Base-by-base conservation (phyloP, 1,140 invertebrate genomes). In the Pomacea maculata region DNA sequence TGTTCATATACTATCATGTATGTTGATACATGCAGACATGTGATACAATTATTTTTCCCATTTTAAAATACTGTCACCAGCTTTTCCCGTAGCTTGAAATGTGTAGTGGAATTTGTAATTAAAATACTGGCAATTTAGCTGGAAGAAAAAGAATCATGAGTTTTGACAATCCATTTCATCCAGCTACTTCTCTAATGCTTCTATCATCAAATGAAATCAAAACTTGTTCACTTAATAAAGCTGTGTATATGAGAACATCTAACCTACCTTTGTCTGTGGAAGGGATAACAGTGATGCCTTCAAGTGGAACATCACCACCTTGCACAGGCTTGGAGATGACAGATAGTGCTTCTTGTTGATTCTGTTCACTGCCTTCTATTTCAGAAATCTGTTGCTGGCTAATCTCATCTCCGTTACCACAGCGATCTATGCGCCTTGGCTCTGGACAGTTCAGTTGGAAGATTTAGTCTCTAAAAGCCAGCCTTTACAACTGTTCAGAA, bases 221-320 rank as follows among this genome's bases (percentile, higher is more conserved):
- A 70, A 70, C 12, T 70, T 70, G 11, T 70, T 12, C 11, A 45
- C 68, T 14, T 45, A 12, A 70, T 45, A 21, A 21, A 70, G 34
- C 12, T 14, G 1, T 17, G 21, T 12, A 70, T 45, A 11, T 70
- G 10, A 21, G 52, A 45, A 25, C 21, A 14, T 54, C n/a, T 52
- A 29, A n/a, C 80, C 19, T 68, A 72, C 76, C 65, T 78, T 79
- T 65, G 67, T 67, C 45, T 61, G 61, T 34, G 21, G 67, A 15
- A 45, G 77, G 77, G 55, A 83, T 76, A n/a, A 83, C 77, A 54
- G 79, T 83, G 57, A 83, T 78, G 64, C 80, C 77, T 78, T 85
- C 81, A 63, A 82, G 63, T 17, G 80, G 80, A 63, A 82, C 67
- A 76, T 79, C 79, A 25, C 65, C 78, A 55, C 45, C 68, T n/a